These are phyloP conservation scores for Periophthalmodon schlosseri DNA, from an alignment of 2,113 vertebrate species.

Conservation along the genomic window DNA sequence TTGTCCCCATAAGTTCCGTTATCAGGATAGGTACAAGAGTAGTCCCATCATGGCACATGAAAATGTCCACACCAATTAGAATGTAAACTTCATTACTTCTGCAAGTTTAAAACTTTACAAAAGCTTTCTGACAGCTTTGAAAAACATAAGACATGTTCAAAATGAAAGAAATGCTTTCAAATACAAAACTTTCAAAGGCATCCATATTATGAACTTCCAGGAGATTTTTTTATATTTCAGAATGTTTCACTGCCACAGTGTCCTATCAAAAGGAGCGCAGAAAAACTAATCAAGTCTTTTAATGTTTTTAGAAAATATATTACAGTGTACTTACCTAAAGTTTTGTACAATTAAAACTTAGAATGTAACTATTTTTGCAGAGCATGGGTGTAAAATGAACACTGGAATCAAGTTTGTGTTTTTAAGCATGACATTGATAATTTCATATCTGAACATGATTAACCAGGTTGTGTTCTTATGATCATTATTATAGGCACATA, in stretches of 20 bases:
- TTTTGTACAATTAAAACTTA: neutral
- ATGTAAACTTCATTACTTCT: conserved; percentile 11
- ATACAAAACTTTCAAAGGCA: neutral
- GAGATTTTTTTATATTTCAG: neutral
- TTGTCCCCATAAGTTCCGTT: neutral
- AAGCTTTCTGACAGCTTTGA: conserved; percentile 1
- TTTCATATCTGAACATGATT: too few species aligned
- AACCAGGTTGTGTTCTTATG: too few species aligned
- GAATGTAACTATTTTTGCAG: neutral
- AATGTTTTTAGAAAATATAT: neutral
- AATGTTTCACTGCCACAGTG: neutral
- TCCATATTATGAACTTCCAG: neutral
- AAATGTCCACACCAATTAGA: conserved; percentile 29
- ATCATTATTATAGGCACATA: neutral
- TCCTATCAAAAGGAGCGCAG: neutral
- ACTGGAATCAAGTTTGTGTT: neutral
- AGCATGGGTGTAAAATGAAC: neutral
- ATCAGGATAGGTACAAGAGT: neutral
- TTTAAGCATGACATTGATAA: neutral
- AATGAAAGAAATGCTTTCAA: neutral
- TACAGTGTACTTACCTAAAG: neutral
- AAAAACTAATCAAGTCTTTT: neutral
- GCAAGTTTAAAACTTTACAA: conserved; percentile 1
- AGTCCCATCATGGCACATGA: conserved; percentile 1
- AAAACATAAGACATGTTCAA: neutral